Evolutionary conservation across 2,113 vertebrate species (phyloP).

Genomic region (Pseudopipra pipra): DNA sequence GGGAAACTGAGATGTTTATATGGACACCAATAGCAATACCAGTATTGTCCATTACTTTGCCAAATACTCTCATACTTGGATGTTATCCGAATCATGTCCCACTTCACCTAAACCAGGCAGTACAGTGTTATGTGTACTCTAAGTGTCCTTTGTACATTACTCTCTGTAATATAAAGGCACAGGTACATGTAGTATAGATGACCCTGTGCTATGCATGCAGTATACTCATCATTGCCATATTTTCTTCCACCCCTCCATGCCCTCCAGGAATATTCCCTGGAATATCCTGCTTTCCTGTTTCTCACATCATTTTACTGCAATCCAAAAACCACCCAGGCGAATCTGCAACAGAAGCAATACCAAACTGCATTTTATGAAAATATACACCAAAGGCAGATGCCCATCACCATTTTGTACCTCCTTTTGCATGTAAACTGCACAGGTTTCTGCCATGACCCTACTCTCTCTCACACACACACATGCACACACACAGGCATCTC

Average conservation of each 20-base stretch:
- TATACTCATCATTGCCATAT: neutral
- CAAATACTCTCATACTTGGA: neutral
- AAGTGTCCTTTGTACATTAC: neutral
- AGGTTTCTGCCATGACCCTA: neutral
- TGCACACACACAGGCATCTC: neutral
- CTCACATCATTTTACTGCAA: neutral
- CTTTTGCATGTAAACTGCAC: neutral
- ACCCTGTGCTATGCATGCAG: accelerated
- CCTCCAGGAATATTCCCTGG: neutral
- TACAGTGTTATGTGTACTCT: too few relatives aligned
- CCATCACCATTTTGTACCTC: accelerated
- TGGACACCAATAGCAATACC: neutral
- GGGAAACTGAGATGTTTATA: neutral
- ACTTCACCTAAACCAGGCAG: neutral
- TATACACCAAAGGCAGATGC: neutral
- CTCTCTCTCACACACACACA: neutral
- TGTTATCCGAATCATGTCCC: neutral
- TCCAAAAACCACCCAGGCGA: accelerated
- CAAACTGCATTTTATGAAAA: neutral
- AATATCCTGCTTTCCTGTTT: neutral
- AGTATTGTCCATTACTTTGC: neutral
- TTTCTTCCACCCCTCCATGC: neutral
- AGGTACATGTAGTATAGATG: accelerated
- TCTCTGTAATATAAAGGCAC: neutral
- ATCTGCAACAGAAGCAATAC: neutral